Base-by-base conservation (phyloP, 2,113 vertebrate genomes). In the Sylvilagus bachmani region DNA sequence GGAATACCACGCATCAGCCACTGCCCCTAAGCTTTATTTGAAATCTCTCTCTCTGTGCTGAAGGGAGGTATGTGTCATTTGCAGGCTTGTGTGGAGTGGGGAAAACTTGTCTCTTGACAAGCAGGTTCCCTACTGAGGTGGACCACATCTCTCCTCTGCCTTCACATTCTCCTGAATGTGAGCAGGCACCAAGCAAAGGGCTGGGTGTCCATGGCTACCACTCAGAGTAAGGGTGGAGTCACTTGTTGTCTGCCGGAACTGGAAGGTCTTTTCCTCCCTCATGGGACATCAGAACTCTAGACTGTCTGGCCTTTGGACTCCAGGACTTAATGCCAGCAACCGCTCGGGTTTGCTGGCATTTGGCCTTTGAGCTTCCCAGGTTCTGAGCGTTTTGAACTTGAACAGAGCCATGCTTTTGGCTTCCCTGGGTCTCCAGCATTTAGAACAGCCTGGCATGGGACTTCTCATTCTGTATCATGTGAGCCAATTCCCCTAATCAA, bases 61-160 rank as follows among this genome's bases (percentile, higher is more conserved):
- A 17, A 73, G 10, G 38, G 29, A 10, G 31, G 13, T 58, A 33
- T n/a, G 8, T 61, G 25, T 80, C 29, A 84, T 74, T 86, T 3
- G 8, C 12, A 84, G 19, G 55, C 29, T 19, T 2, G 4, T 29
- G 1, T 10, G 73, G 27, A 12, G 6, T 61, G 13, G 14, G 61
- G 70, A 38, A 31, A 79, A 13, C 13, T 16, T 24, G 24, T 49
- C 5, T 36, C 9, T 10, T 8, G 5, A 64, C 27, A 51, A 16
- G 14, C 25, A 27, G 8, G 3, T 17, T 80, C 31, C 67, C 11
- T 44, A 21, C 14, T 6, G 24, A 71, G 21, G 21, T 5, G n/a
- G 3, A 67, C 14, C 2, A 36, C 25, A n/a, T 3, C 21, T 33
- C 16, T 0, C 0, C 0, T 49, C 49, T 49, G 53, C 6, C 10